These are phyloP conservation scores for Monochamus saltuarius DNA, from an alignment of 1,140 invertebrate species.

Conservation along the genomic window DNA sequence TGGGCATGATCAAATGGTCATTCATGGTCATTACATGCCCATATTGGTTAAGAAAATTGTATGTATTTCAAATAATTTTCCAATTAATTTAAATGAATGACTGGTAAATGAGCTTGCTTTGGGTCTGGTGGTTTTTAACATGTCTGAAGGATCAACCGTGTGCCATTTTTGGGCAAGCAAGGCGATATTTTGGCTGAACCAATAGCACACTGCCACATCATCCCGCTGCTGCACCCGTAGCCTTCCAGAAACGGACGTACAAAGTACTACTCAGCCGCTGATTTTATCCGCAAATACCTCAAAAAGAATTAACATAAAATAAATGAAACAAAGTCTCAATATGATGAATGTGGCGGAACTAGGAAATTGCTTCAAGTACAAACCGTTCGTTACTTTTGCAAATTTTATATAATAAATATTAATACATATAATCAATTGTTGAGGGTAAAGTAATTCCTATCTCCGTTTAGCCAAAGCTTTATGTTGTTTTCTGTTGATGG, in stretches of 20 bases:
- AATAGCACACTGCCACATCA: conserved; percentile 26
- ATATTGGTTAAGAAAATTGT: too few relatives aligned
- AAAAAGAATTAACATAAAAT: conserved; percentile 22
- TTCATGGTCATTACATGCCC: too few relatives aligned
- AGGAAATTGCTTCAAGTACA: conserved; percentile 53
- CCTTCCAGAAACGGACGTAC: conserved; percentile 49
- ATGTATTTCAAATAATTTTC: too few relatives aligned
- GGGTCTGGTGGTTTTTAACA: too few relatives aligned
- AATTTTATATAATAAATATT: conserved; percentile 51
- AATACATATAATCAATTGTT: conserved; percentile 49
- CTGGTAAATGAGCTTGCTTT: too few relatives aligned
- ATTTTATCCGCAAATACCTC: conserved; percentile 45
- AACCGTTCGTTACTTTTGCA: conserved; percentile 52
- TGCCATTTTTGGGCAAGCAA: too few relatives aligned
- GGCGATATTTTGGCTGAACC: background rate
- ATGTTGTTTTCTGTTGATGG: conserved; percentile 7
- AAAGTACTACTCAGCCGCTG: conserved; percentile 45
- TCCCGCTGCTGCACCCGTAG: conserved; percentile 38
- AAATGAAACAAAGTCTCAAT: conserved; percentile 13
- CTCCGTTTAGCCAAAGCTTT: conserved; percentile 43
- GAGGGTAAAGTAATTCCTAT: conserved; percentile 50
- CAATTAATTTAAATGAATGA: too few relatives aligned
- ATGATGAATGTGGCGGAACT: conserved; percentile 43
- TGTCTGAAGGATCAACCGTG: too few relatives aligned
- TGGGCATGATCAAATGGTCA: too few relatives aligned